Evolutionary conservation across 2,113 vertebrate genomes (phyloP).

Genomic region (Lamprotornis superbus): DNA sequence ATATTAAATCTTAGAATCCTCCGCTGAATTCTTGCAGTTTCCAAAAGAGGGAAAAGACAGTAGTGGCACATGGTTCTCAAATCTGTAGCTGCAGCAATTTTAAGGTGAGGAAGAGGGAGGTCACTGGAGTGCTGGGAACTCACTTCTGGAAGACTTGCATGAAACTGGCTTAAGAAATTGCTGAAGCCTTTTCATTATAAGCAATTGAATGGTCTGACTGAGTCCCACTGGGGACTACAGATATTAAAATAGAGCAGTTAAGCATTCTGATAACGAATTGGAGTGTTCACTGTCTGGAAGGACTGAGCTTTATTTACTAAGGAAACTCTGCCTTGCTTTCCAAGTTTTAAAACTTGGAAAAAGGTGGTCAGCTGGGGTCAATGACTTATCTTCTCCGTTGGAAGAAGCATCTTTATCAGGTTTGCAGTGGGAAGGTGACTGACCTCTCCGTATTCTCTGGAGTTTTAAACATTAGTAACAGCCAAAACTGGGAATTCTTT

Average conservation of each 20-base stretch:
- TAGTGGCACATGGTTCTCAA: not conserved
- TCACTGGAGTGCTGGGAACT: not conserved
- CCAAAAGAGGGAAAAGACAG: not conserved
- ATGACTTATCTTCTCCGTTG: not conserved
- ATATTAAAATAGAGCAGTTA: slow-evolving; percentile 10
- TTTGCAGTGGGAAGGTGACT: not conserved
- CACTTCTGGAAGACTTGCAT: not conserved
- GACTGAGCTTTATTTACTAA: not conserved
- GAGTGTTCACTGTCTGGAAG: not conserved
- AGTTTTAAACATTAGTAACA: not conserved
- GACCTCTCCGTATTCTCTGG: not conserved
- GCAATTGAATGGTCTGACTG: not conserved
- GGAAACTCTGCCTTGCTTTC: not conserved
- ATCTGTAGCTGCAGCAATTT: not conserved
- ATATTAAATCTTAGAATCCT: not conserved
- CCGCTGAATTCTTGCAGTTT: not conserved
- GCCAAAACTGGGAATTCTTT: not conserved
- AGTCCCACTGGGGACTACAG: not conserved
- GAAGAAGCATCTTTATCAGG: not conserved
- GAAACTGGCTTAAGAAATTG: not conserved
- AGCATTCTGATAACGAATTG: not conserved
- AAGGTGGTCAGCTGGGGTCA: not conserved
- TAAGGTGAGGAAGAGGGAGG: not conserved
- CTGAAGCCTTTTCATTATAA: not conserved
- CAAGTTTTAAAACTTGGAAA: not conserved